Base-by-base conservation (phyloP, 2,888 invertebrate species). In the Hylaea fasciaria region DNA sequence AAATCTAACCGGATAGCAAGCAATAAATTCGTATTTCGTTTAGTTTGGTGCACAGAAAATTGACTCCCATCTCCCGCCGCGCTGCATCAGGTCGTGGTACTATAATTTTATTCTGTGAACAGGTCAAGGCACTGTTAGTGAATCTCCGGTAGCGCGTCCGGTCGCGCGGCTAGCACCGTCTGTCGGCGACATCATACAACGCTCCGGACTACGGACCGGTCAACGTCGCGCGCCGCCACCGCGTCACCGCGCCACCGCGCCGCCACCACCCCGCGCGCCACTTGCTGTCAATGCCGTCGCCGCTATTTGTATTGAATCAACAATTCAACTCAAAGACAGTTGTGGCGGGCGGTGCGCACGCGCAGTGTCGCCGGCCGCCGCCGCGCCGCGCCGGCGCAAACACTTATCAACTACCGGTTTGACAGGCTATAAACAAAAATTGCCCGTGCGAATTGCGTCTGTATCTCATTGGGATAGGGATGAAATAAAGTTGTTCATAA, bases 121-220 rank as follows among this genome's bases (percentile, higher is more conserved):
- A n/a, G n/a, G n/a, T n/a, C n/a, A n/a, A n/a, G n/a, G n/a, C n/a
- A n/a, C n/a, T n/a, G n/a, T n/a, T n/a, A n/a, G n/a, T n/a, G n/a
- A n/a, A n/a, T n/a, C n/a, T n/a, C 11, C 5, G 1, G 35, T 8
- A 8, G 22, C 35, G 35, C 35, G 35, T 16, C 16, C 43, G 16
- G 43, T 17, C 0, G 43, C 35, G 35, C 35, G 9, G 5, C 35
- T 1, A 11, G 35, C 9, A 3, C 5, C 5, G 35, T 9, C n/a
- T 44, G 43, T 43, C 48, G 55, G 47, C 32, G 40, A 55, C 47
- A 41, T 55, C 55, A 55, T 14, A 46, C 39, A n/a, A n/a, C 39
- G 22, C 3, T 22, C 22, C 5, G 22, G 22, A 22, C 22, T 22
- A n/a, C n/a, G n/a, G n/a, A n/a, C 50, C 57, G 57, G 57, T 57